Percentiles rank a stretch among this genome's conserved stretches.
Conservation (phyloP, 92 coral and sea anemone species). For the Porites cylindrica region DNA sequence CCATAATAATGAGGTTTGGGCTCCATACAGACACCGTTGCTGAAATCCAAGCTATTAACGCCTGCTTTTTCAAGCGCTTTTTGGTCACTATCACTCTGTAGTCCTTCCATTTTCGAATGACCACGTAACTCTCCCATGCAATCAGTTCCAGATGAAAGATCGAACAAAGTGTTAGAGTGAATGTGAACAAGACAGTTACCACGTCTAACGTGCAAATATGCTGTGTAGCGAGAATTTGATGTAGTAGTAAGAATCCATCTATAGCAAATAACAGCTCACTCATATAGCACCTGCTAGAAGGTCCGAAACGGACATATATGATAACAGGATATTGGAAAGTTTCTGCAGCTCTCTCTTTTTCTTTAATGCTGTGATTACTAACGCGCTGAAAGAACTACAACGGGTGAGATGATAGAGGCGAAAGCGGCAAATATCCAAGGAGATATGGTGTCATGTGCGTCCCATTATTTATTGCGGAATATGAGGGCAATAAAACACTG, state of each 20-base stretch:
- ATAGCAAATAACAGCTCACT: neutral
- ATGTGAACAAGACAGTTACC: neutral
- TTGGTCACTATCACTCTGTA: neutral
- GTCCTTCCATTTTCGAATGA: too few species aligned
- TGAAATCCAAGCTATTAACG: neutral
- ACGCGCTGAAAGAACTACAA: neutral
- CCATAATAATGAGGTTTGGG: neutral
- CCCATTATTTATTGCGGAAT: neutral
- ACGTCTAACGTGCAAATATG: neutral
- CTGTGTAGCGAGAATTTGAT: too few species aligned
- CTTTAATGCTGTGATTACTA: neutral
- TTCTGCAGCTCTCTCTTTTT: too few species aligned
- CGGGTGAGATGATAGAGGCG: neutral
- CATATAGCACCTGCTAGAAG: neutral
- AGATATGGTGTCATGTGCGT: neutral
- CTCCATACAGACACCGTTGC: neutral
- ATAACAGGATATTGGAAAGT: neutral
- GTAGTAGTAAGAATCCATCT: neutral
- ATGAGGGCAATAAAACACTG: neutral
- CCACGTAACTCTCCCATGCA: too few species aligned
- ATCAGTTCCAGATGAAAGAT: neutral
- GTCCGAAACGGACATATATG: neutral
- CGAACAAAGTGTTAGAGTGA: neutral
- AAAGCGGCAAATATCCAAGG: neutral
- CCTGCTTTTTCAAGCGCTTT: neutral